phyloP scores from a whole-genome alignment of 2,888 invertebrate genomes.

The Lingula anatina region DNA sequence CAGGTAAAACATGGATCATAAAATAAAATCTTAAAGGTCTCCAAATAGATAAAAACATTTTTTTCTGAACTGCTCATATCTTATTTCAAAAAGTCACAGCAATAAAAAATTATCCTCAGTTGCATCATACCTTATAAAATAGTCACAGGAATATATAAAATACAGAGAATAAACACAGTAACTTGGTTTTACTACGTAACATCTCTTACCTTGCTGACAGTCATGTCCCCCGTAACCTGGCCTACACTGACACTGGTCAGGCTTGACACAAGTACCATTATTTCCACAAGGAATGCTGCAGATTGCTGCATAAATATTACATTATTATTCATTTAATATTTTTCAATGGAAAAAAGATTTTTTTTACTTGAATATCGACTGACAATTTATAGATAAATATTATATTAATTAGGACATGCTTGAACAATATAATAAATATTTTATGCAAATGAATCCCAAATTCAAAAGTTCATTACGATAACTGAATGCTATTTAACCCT shows the following conservation, averaged over 20 bases:
- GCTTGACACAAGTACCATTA: slow-evolving; percentile 74
- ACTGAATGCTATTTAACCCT: too few species aligned
- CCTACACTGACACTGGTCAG: slow-evolving; percentile 73
- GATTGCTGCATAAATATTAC: slow-evolving; percentile 63
- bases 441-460: too few species aligned
- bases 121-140: too few species aligned
- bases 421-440: not conserved
- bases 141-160: too few species aligned
- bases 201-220: slow-evolving; percentile 64
- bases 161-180: too few species aligned
- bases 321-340: too few species aligned
- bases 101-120: not conserved
- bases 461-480: too few species aligned
- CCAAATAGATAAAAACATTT: too few species aligned
- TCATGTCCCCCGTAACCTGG: slow-evolving; percentile 75
- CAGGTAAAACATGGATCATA: slow-evolving; percentile 2
- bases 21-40: too few species aligned
- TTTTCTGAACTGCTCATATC: not conserved
- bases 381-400: not conserved
- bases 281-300: slow-evolving; percentile 77
- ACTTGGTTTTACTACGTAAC: not conserved
- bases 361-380: not conserved
- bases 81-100: not conserved
- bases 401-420: not conserved
- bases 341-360: too few species aligned